phyloP scores from a whole-genome alignment of 2,888 invertebrate species.

The Brachyptera putata region DNA sequence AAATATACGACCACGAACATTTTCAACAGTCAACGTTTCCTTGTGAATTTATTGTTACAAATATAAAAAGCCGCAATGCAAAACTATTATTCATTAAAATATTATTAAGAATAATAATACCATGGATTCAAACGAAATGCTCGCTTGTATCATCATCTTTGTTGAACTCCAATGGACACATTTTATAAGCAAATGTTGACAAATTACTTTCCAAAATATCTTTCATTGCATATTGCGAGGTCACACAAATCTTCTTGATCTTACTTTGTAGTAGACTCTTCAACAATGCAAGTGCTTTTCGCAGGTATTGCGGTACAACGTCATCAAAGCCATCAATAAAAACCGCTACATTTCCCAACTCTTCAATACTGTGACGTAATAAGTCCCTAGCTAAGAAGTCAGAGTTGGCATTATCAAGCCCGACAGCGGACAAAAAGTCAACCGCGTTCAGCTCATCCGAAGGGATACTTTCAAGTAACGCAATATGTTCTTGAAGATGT shows the following conservation, averaged over 20 bases:
- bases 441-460: not conserved
- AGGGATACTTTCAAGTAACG: not conserved
- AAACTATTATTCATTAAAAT: too few species aligned
- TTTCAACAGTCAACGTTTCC: too few species aligned
- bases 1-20: too few species aligned
- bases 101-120: too few species aligned
- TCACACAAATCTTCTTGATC: not conserved
- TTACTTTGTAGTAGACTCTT: not conserved
- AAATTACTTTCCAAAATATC: not conserved
- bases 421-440: not conserved
- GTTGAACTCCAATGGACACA: not conserved
- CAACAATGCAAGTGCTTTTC: not conserved
- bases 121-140: too few species aligned
- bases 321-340: not conserved
- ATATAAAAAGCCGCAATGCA: too few species aligned
- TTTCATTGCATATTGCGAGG: not conserved
- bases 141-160: too few species aligned
- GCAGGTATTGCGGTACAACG: not conserved
- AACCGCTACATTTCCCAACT: not conserved
- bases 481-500: not conserved
- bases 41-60: too few species aligned
- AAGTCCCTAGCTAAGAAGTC: not conserved
- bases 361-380: not conserved
- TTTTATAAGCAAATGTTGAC: not conserved
- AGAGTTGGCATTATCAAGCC: not conserved